Base-by-base conservation (phyloP, 2,113 vertebrate genomes). In the Sphyrna mokarran region DNA sequence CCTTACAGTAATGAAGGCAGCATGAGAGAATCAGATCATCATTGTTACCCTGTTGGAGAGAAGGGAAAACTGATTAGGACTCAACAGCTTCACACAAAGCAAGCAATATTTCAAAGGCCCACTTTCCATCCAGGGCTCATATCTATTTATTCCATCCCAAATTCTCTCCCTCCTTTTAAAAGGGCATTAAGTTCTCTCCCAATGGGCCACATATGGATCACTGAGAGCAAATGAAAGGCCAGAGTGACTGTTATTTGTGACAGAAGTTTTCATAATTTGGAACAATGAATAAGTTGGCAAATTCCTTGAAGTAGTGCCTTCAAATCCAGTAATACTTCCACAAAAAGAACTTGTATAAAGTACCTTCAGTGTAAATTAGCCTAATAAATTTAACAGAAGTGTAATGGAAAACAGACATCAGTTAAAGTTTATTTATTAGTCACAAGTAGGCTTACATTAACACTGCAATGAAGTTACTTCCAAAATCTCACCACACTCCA, bases 1-100 rank as follows among this genome's bases (percentile, higher is more conserved):
- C 99, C 97, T 99, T 99, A 98, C 99, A 99, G 97, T 99, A 99
- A 97, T 99, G 98, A 40, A 98, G 98, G 96, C 98, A 98, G 96
- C 98, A 98, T 70, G 98, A 98, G 72, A 98, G 97, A 96, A 98
- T 98, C 96, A 98, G 95, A 96, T 99, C 99, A 2, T 99, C 99
- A 0, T 99, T 99, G 97, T 98, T 99, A 20, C 99, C 99, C 99
- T 99, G 97, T 58, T 95, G 66, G 54, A 87, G 69, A 96, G 22
- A 87, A 72, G 90, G 61, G 94, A 0, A 16, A 8, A 48, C 37
- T 9, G 76, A 95, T 43, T 48, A 89, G n/a, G 76, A 37, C 48
- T 26, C 43, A 18, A 26, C 80, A 61, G 10, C 43, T 26, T 2
- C 40, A 72, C 4, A 37, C 96, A 96, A 96, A 95, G 61, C 2